Evolutionary conservation across 2,888 invertebrate species (phyloP).

Genomic region (Nasonovia ribisnigri): DNA sequence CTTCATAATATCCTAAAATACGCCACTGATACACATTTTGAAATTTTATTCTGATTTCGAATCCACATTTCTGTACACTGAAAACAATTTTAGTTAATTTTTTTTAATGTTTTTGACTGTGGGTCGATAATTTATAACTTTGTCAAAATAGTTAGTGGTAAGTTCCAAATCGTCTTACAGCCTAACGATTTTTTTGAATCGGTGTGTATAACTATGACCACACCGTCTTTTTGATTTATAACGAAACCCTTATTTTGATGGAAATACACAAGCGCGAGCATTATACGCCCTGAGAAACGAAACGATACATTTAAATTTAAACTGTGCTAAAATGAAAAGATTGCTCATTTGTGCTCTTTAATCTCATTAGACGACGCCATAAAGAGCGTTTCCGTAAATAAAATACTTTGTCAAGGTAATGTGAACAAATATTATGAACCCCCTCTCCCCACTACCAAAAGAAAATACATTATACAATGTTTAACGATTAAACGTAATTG

Average conservation of each 20-base stretch:
- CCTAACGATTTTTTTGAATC: background rate
- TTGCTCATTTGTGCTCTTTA: background rate
- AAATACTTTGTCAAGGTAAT: background rate
- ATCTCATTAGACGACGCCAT: background rate
- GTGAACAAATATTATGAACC: background rate
- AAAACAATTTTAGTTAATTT: background rate
- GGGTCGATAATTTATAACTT: background rate
- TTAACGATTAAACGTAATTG: background rate
- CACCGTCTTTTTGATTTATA: background rate
- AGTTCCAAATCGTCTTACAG: background rate
- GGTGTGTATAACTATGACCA: background rate
- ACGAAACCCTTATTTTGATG: background rate
- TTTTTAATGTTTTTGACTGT: background rate
- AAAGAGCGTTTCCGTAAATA: background rate
- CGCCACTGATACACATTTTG: background rate
- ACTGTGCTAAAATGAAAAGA: conserved; percentile 1
- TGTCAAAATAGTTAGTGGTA: background rate
- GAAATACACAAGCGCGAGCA: background rate
- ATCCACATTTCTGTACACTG: too few species aligned
- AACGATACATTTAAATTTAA: background rate
- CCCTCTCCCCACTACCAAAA: background rate
- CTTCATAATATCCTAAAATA: too few species aligned
- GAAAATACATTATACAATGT: background rate
- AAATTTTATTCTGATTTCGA: background rate
- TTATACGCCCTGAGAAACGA: background rate